A percentile compares a stretch with the other conserved stretches of the same genome.
Evolutionary conservation across 2,888 invertebrate species (phyloP).

Genomic region (Phalera bucephala): DNA sequence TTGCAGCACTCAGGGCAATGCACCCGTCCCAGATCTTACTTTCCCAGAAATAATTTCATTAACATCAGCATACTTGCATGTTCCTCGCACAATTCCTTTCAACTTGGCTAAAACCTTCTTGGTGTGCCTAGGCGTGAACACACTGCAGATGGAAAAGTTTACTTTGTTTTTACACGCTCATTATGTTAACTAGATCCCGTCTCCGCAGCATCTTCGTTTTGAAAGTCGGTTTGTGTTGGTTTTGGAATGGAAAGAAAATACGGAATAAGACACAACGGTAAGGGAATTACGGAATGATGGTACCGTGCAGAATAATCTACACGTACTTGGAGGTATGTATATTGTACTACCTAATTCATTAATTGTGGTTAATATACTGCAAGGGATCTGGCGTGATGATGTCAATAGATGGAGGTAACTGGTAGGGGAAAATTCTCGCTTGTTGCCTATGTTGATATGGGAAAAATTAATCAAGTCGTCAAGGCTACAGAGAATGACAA

Average conservation of each 20-base stretch:
- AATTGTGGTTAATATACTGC: no score
- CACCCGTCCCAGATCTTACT: conserved; percentile 74
- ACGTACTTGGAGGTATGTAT: no score
- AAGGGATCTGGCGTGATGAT: no score
- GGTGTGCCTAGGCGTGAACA: conserved; percentile 28
- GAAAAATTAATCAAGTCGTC: no score
- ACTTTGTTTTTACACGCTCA: conserved; percentile 18
- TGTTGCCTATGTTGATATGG: no score
- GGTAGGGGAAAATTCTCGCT: no score
- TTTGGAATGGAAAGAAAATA: background rate
- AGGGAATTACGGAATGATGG: no score
- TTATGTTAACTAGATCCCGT: conserved; percentile 17
- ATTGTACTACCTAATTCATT: no score
- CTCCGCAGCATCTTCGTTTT: conserved; percentile 5
- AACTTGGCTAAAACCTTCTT: conserved; percentile 45
- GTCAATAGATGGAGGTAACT: no score
- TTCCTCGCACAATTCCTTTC: conserved; percentile 58
- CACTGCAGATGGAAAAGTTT: conserved; percentile 23
- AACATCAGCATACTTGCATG: conserved; percentile 70
- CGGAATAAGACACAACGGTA: background rate
- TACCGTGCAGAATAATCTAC: no score
- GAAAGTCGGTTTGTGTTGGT: conserved; percentile 1
- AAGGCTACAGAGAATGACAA: no score
- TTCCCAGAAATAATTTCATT: conserved; percentile 80
- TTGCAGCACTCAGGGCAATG: conserved; percentile 66